Base-by-base conservation (phyloP, 2,888 invertebrate genomes). In the Tholera decimalis region DNA sequence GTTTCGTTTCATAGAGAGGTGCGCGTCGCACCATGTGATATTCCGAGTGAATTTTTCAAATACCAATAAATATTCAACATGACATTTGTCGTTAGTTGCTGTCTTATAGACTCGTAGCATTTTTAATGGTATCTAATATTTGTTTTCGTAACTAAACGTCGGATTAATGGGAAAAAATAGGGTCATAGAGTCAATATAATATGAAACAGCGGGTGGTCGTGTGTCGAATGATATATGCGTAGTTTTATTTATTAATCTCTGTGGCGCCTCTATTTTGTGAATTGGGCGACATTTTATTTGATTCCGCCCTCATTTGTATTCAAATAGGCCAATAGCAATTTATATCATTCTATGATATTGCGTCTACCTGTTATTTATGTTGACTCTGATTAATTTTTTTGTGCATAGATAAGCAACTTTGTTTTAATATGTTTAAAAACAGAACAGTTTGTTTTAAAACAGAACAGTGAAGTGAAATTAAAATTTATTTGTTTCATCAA, bases 1-100 rank as follows among this genome's bases (percentile, higher is more conserved):
- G 91, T 90, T 91, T 89, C 89, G 89, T 91, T 77, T 79, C 91
- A 89, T 90, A 90, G 90, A 92, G 91, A 92, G 91, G 91, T 92
- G 89, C 85, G 89, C 91, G 85, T 82, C 84, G 85, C 86, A 85
- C 89, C 90, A 91, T 88, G 88, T 91, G 90, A 92, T 88, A 85
- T 80, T 85, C 80, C 77, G 79, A 83, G 82, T 74, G 72, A 51
- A 65, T 73, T 76, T 77, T 76, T 74, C 60, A 72, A 68, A 71
- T 69, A 62, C 41, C 64, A 59, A 50, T 69, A 51, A 50, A 69
- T 69, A 67, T 43, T 47, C 28, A 60, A 66, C 60, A 49, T 56
- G 51, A 54, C 60, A 50, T 73, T 74, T 72, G 54, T 62, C 59
- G 59, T 75, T 57, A 76, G 73, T 77, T 80, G 65, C 57, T 77